phyloP scores from a whole-genome alignment of 1,140 invertebrate species.

The Leptonema lineaticorne region DNA sequence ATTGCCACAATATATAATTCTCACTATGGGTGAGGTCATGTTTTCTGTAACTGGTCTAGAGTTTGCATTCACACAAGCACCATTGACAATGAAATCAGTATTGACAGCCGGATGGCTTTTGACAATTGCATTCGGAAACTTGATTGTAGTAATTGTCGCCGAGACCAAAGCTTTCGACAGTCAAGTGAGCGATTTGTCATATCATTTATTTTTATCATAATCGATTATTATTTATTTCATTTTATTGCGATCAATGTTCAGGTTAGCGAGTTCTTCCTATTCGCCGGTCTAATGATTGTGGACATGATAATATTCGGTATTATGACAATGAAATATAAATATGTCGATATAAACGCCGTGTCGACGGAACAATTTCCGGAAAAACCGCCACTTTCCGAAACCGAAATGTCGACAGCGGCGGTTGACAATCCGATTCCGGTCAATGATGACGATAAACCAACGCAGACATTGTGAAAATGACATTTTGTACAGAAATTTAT shows the following conservation, averaged over 20 bases:
- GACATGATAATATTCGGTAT: constrained; percentile 80
- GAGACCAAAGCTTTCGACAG: constrained; percentile 57
- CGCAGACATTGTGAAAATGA: neutral
- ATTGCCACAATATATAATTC: constrained; percentile 79
- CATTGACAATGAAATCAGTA: constrained; percentile 87
- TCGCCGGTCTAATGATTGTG: constrained; percentile 79
- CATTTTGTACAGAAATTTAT: neutral
- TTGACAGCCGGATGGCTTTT: constrained; percentile 87
- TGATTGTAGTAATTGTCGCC: constrained; percentile 68
- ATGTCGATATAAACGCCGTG: constrained; percentile 55
- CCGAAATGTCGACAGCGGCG: neutral
- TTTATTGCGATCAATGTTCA: no score
- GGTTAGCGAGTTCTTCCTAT: constrained; percentile 86
- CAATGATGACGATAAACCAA: neutral
- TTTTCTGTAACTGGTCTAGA: constrained; percentile 91
- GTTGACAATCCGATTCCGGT: neutral
- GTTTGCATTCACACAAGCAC: constrained; percentile 89
- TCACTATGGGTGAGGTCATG: constrained; percentile 74
- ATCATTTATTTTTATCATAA: neutral
- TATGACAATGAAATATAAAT: constrained; percentile 74
- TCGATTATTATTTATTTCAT: no score
- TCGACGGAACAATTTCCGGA: neutral
- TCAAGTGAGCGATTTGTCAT: constrained; percentile 56
- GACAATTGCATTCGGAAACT: constrained; percentile 87
- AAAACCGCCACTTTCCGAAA: neutral